These are phyloP conservation scores for Takifugu rubripes DNA, from an alignment of 2,797 vertebrate species.

Conservation along the genomic window DNA sequence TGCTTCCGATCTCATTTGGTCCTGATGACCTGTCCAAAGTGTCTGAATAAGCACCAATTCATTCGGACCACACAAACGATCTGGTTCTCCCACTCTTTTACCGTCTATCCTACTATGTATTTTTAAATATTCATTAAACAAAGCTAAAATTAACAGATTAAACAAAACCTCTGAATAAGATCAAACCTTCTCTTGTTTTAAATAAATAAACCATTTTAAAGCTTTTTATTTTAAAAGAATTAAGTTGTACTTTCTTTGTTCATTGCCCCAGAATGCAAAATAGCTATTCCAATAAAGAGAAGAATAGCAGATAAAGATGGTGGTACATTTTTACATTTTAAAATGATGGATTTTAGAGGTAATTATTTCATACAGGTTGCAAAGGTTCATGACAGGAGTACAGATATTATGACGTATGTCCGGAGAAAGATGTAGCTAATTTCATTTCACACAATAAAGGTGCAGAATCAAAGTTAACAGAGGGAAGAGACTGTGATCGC, in stretches of 20 bases:
- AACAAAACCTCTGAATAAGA: constrained; percentile 27
- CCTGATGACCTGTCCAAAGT: constrained; percentile 77
- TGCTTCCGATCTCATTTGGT: constrained; percentile 87
- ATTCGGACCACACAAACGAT: too few species aligned
- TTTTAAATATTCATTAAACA: too few species aligned
- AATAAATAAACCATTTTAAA: constrained; percentile 62
- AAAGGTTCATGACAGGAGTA: too few species aligned
- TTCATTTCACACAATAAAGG: constrained; percentile 6
- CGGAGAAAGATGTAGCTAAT: too few species aligned
- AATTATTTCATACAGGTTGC: constrained; percentile 37
- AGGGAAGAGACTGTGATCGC: too few species aligned
- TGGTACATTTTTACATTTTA: constrained; percentile 15
- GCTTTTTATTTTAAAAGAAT: constrained; percentile 15
- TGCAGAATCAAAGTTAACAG: too few species aligned
- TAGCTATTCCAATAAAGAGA: constrained; percentile 16
- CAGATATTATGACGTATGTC: too few species aligned
- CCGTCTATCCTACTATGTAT: too few species aligned
- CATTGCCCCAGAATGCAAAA: too few species aligned
- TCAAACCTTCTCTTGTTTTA: constrained; percentile 33
- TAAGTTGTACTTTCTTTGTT: constrained; percentile 30
- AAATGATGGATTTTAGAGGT: constrained; percentile 20
- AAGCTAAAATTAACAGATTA: constrained; percentile 6
- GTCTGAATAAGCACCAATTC: constrained; percentile 1
- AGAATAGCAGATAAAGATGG: constrained; percentile 19
- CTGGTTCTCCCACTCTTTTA: too few species aligned